These are phyloP conservation scores for Polydrusus pterygomalis DNA, from an alignment of 2,888 invertebrate genomes.

Conservation along the genomic window DNA sequence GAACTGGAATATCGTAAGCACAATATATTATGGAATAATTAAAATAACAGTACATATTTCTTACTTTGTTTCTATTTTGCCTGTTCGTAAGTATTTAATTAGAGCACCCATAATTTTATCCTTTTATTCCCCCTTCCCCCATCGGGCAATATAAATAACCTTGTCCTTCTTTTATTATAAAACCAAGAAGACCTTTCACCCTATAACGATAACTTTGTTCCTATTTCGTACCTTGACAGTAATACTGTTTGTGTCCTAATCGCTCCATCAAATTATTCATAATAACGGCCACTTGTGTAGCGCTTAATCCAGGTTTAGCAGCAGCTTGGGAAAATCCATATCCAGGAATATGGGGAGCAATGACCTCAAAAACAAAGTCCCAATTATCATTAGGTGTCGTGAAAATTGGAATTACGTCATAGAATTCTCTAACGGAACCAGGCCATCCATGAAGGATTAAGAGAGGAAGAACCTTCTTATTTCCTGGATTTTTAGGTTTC, in stretches of 20 bases:
- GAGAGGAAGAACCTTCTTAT: slow-evolving; percentile 76
- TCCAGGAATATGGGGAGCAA: slow-evolving; percentile 75
- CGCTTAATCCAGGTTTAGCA: slow-evolving; percentile 77
- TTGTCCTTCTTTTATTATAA: too few relatives aligned
- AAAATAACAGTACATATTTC: too few relatives aligned
- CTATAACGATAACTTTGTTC: not conserved
- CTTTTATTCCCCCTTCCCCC: too few relatives aligned
- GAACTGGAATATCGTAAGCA: too few relatives aligned
- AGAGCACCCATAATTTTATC: too few relatives aligned
- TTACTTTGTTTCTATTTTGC: too few relatives aligned
- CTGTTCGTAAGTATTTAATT: too few relatives aligned
- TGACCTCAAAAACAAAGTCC: slow-evolving; percentile 80
- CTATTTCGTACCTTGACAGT: slow-evolving; percentile 80
- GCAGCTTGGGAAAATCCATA: slow-evolving; percentile 73
- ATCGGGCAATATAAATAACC: too few relatives aligned
- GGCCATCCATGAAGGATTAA: slow-evolving; percentile 93
- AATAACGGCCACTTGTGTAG: slow-evolving; percentile 75
- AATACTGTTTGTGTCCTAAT: slow-evolving; percentile 80
- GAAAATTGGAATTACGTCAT: slow-evolving; percentile 82
- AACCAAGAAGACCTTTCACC: too few relatives aligned
- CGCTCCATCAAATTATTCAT: slow-evolving; percentile 82
- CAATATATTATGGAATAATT: too few relatives aligned
- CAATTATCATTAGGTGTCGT: slow-evolving; percentile 72
- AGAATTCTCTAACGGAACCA: slow-evolving; percentile 89
- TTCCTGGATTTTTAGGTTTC: slow-evolving; percentile 72